phyloP scores from a whole-genome alignment of 2,113 vertebrate genomes.

The Hemichromis elongatus region DNA sequence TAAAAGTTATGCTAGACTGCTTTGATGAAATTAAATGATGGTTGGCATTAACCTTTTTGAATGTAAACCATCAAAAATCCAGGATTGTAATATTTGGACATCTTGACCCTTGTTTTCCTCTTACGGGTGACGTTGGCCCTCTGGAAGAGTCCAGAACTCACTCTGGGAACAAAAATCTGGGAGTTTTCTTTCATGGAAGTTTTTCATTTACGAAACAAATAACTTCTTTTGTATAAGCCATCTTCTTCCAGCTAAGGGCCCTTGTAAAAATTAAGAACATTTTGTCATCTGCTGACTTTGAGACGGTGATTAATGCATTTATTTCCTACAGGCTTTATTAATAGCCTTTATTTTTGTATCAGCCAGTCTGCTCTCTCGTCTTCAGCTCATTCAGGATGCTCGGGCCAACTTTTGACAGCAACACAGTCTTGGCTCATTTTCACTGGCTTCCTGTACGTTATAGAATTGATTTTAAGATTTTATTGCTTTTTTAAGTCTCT shows the following conservation, averaged over 20 bases:
- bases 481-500: neutral
- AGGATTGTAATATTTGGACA: too few relatives aligned
- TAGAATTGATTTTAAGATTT: neutral
- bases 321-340: neutral
- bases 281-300: neutral
- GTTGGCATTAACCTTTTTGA: too few relatives aligned
- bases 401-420: neutral
- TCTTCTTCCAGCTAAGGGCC: neutral
- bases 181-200: neutral
- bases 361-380: neutral
- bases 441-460: neutral
- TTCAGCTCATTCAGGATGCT: fast-evolving
- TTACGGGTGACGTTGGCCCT: too few relatives aligned
- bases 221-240: neutral
- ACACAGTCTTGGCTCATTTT: neutral
- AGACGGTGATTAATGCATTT: neutral
- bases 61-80: too few relatives aligned
- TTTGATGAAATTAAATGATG: too few relatives aligned
- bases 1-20: too few relatives aligned
- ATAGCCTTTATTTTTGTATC: neutral
- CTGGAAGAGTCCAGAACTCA: too few relatives aligned
- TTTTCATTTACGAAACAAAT: neutral
- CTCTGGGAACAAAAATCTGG: too few relatives aligned
- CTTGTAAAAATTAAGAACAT: fast-evolving
- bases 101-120: too few relatives aligned